Conservation (phyloP, 2,113 vertebrate genomes). For the Calyptommatus sinebrachiatus region DNA sequence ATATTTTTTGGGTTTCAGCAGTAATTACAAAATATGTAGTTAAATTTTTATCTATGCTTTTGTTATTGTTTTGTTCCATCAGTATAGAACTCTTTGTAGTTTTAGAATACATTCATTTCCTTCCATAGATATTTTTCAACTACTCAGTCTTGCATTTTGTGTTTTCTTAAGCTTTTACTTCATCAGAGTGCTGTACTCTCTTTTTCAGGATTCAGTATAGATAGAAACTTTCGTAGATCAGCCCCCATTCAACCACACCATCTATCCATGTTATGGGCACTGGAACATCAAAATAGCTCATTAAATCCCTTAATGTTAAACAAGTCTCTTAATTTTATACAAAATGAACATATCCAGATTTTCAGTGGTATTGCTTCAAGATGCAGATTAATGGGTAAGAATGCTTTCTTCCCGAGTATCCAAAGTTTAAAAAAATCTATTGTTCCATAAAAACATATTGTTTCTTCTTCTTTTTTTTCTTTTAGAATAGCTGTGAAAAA, state of each 20-base stretch:
- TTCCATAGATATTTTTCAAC: not conserved
- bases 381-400: not conserved
- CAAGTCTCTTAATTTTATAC: not conserved
- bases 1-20: not conserved
- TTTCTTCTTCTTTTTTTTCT: not conserved
- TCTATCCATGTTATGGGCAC: not conserved
- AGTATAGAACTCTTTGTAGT: not conserved
- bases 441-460: not conserved
- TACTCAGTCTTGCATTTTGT: not conserved
- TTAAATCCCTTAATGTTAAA: too few species aligned
- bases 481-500: not conserved
- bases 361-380: not conserved
- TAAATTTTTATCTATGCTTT: not conserved
- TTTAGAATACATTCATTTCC: not conserved
- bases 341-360: not conserved
- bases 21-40: slow-evolving; percentile 1
- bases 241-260: too few species aligned
- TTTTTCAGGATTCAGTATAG: not conserved
- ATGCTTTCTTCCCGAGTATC: too few species aligned
- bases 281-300: not conserved
- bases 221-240: not conserved
- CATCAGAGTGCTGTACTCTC: not conserved
- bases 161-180: not conserved
- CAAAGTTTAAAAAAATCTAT: not conserved
- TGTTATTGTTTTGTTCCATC: not conserved